phyloP scores from a whole-genome alignment of 2,113 vertebrate genomes.

The Periophthalmodon schlosseri region DNA sequence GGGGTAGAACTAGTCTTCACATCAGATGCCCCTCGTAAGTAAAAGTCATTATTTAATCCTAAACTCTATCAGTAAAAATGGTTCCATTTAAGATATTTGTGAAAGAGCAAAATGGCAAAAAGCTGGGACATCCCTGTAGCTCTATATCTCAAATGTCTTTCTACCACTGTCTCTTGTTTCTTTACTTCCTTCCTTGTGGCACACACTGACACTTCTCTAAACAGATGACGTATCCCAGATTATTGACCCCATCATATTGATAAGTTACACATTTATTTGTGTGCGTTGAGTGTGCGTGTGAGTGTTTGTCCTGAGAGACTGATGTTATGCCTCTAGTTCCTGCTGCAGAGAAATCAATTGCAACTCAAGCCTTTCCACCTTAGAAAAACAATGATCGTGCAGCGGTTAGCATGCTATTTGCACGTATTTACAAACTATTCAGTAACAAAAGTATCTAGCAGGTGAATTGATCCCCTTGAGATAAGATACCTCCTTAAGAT shows the following conservation, averaged over 20 bases:
- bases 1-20: too few species aligned
- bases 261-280: conserved; percentile 42
- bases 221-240: conserved; percentile 52
- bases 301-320: conserved; percentile 53
- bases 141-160: conserved; percentile 17
- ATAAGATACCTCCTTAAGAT: conserved; percentile 9
- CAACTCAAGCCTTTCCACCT: conserved; percentile 45
- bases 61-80: not conserved
- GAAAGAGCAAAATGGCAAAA: conserved; percentile 44
- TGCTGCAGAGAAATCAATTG: conserved; percentile 72
- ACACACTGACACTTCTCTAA: conserved; percentile 41
- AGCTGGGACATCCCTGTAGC: conserved; percentile 26
- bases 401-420: conserved; percentile 28
- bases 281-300: conserved; percentile 32
- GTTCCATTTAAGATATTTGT: conserved; percentile 29
- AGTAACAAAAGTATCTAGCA: conserved; percentile 2
- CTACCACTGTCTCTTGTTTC: conserved; percentile 14
- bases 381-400: conserved; percentile 42
- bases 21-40: too few species aligned
- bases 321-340: conserved; percentile 61
- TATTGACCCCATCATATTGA: conserved; percentile 58
- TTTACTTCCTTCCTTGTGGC: conserved; percentile 19
- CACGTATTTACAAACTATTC: not conserved
- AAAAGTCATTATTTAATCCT: too few species aligned
- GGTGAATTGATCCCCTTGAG: not conserved